Evolutionary conservation across 2,888 invertebrate species (phyloP), one percentile per base, ranked within the genome.

Genomic region (Parapristionchus giblindavisi): DNA sequence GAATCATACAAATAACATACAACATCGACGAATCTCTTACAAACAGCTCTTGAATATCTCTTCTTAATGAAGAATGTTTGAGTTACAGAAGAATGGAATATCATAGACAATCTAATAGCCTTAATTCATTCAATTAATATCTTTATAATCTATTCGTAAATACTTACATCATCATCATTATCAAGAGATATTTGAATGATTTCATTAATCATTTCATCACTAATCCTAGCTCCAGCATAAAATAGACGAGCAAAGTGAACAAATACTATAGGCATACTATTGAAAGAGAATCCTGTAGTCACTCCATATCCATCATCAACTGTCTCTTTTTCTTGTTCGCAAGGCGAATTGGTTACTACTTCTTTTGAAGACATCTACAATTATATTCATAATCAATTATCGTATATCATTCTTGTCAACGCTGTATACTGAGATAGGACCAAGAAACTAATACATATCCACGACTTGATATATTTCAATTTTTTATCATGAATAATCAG

Each of bases 251-350:
- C 48, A 32, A 66, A 66, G 17, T 29, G 48, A 29, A 48, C 66
- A 29, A 63, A 63, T n/a, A 63, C 29, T 17, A 38, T 36, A 24
- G 63, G 40, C 40, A 40, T 38, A 8, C 38, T 38, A n/a, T 36
- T 38, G 40, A 63, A 63, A 21, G 63, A 63, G 38, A 63, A 40
- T n/a, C 40, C 38, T 38, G 63, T 63, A 1, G 63, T 36, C n/a
- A 24, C 40, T 21, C 63, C 63, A n/a, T 38, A 63, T 8, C 38
- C 40, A 63, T 40, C 36, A 27, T 63, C 48, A 66, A n/a, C 27
- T 21, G n/a, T 70, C 56, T 70, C 40, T 70, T 38, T 70, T 70
- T 38, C 70, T 52, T n/a, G 70, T 27, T 32, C 70, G 70, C 54
- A 70, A 27, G 34, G 70, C 17, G 56, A 70, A 70, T n/a, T 70